Evolutionary conservation across 2,797 vertebrate species (phyloP).

Genomic region (Halcyon smyrnensis): DNA sequence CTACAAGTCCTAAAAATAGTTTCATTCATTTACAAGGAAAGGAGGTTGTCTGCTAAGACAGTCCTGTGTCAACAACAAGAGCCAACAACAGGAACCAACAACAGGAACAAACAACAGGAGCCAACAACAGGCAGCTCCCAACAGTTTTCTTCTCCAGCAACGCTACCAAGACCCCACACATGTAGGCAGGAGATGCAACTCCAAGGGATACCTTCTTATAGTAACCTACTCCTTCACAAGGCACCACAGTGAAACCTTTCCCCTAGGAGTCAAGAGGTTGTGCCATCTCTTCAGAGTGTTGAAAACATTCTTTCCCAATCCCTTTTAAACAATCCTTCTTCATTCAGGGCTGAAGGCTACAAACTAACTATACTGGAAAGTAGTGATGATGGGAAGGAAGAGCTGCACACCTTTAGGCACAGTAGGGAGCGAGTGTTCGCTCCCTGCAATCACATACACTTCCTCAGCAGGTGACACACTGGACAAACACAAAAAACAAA

Average conservation of each 20-base stretch:
- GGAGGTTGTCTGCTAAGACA: background rate
- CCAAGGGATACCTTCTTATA: background rate
- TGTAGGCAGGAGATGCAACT: background rate
- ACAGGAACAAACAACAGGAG: background rate
- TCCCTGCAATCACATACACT: background rate
- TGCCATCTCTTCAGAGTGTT: background rate
- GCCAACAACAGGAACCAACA: background rate
- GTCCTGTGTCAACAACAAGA: background rate
- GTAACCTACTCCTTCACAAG: background rate
- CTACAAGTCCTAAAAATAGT: background rate
- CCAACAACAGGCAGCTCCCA: background rate
- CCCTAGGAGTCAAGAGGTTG: background rate
- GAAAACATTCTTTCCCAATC: background rate
- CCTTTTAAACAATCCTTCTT: background rate
- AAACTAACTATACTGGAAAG: background rate
- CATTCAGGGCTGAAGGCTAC: background rate
- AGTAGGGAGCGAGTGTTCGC: background rate
- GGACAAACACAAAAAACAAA: background rate
- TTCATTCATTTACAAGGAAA: background rate
- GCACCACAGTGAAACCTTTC: background rate
- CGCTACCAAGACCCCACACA: background rate
- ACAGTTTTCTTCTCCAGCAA: background rate
- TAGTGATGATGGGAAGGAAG: background rate
- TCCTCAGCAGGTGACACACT: background rate
- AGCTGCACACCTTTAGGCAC: background rate